These are phyloP conservation scores for Tortricodes alternella DNA, from an alignment of 2,888 invertebrate genomes.

Conservation along the genomic window DNA sequence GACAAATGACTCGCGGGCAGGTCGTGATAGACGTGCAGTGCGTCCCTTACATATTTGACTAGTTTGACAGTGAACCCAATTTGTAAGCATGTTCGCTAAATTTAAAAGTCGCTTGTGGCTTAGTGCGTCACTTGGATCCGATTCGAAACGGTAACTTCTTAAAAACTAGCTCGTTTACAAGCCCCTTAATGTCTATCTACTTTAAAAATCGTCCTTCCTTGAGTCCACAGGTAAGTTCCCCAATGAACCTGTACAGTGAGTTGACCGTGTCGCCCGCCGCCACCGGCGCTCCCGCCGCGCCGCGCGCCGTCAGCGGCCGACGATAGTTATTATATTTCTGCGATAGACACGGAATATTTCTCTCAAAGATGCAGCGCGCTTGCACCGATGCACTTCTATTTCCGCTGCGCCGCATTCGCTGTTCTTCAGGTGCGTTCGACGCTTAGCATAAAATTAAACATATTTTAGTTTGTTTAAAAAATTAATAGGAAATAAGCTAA, in stretches of 20 bases:
- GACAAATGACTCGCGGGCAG: too few relatives aligned
- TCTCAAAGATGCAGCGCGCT: constrained; percentile 29
- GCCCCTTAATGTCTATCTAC: too few relatives aligned
- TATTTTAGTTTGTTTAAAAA: neutral
- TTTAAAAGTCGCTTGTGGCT: too few relatives aligned
- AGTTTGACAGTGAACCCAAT: too few relatives aligned
- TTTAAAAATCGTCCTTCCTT: too few relatives aligned
- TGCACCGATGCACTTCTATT: constrained; percentile 32
- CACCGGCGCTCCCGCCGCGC: neutral
- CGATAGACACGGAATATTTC: constrained; percentile 31
- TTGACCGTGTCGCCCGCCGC: neutral
- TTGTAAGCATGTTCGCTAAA: too few relatives aligned
- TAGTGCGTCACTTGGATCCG: too few relatives aligned
- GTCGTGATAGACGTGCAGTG: too few relatives aligned
- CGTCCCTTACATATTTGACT: too few relatives aligned
- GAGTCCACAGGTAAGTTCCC: neutral
- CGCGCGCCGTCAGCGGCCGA: constrained; percentile 19
- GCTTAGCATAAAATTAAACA: neutral
- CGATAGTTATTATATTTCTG: constrained; percentile 31
- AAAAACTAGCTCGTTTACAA: too few relatives aligned
- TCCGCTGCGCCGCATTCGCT: constrained; percentile 2
- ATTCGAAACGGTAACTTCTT: too few relatives aligned
- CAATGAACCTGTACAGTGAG: neutral
- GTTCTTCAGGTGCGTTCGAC: constrained; percentile 3
- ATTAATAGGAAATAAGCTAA: neutral